A percentile compares a stretch with the other conserved stretches of the same genome.
Conservation (phyloP, 2,888 invertebrate species). For the Pemphredon lugubris region DNA sequence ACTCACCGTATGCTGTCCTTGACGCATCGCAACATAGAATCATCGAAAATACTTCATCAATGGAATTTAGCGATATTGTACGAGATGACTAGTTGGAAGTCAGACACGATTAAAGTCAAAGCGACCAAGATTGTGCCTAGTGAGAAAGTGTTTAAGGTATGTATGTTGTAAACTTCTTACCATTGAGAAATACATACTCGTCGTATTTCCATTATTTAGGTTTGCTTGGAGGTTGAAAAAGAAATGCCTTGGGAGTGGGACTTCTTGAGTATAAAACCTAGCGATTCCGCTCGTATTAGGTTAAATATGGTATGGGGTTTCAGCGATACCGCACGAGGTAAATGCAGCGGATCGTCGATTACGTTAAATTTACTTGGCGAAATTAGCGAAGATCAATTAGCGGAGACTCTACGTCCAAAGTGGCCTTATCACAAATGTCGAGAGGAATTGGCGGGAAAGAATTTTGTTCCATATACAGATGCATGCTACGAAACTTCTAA, state of each 20-base stretch:
- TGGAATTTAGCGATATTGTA: constrained; percentile 75
- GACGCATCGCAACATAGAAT: constrained; percentile 69
- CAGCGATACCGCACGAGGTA: constrained; percentile 72
- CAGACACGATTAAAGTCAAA: constrained; percentile 74
- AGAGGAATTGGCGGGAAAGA: constrained; percentile 64
- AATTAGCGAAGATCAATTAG: constrained; percentile 70
- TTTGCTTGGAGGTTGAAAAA: constrained; percentile 73
- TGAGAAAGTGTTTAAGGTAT: constrained; percentile 74
- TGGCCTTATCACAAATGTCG: constrained; percentile 76
- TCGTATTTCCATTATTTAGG: constrained; percentile 55
- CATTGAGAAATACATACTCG: constrained; percentile 9
- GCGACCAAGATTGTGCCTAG: constrained; percentile 70
- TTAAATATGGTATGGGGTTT: constrained; percentile 73
- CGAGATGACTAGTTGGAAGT: constrained; percentile 72
- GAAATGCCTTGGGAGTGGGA: constrained; percentile 76
- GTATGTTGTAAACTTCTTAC: constrained; percentile 52
- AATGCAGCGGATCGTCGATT: constrained; percentile 73
- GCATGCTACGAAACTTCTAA: constrained; percentile 76
- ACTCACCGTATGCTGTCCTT: constrained; percentile 71
- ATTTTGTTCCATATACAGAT: constrained; percentile 72
- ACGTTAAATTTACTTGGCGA: constrained; percentile 71
- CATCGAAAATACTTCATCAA: constrained; percentile 70
- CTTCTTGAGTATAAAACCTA: constrained; percentile 72
- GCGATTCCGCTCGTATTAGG: constrained; percentile 67
- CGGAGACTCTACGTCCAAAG: constrained; percentile 63